A percentile compares a stretch with the other conserved stretches of the same genome.
Conservation (phyloP, 2,888 invertebrate species). For the Celastrina argiolus region DNA sequence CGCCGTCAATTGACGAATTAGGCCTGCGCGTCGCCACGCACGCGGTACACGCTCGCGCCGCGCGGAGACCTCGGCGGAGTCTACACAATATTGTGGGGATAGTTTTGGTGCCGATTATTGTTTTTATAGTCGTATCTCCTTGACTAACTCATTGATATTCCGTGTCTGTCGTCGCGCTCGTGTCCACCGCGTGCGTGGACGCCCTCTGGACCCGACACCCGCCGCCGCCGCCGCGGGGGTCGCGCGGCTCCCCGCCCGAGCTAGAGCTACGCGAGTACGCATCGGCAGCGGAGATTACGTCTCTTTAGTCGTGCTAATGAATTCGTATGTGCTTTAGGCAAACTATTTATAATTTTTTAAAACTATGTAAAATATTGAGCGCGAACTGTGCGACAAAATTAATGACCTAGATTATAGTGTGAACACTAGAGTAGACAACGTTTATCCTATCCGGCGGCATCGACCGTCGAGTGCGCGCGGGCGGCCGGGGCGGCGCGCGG, state of each 20-base stretch:
- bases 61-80: constrained; percentile 34
- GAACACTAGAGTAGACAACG: constrained; percentile 21
- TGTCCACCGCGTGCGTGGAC: constrained; percentile 45
- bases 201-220: constrained; percentile 58
- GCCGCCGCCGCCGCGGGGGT: constrained; percentile 30
- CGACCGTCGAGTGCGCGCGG: constrained; percentile 10
- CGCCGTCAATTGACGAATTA: constrained; percentile 76
- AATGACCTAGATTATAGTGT: constrained; percentile 21
- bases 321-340: constrained; percentile 24
- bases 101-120: neutral
- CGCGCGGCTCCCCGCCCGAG: neutral
- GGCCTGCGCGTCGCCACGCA: constrained; percentile 61
- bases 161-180: constrained; percentile 18
- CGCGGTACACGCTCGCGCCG: constrained; percentile 50
- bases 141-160: constrained; percentile 21
- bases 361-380: constrained; percentile 22
- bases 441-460: constrained; percentile 15
- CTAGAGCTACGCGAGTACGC: constrained; percentile 10
- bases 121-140: neutral
- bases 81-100: neutral
- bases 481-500: constrained; percentile 31
- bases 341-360: constrained; percentile 24
- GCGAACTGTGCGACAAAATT: constrained; percentile 24
- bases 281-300: constrained; percentile 19
- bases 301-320: constrained; percentile 23